Base-by-base conservation (phyloP, 2,797 vertebrate species). In the Lindbergichthys nudifrons region DNA sequence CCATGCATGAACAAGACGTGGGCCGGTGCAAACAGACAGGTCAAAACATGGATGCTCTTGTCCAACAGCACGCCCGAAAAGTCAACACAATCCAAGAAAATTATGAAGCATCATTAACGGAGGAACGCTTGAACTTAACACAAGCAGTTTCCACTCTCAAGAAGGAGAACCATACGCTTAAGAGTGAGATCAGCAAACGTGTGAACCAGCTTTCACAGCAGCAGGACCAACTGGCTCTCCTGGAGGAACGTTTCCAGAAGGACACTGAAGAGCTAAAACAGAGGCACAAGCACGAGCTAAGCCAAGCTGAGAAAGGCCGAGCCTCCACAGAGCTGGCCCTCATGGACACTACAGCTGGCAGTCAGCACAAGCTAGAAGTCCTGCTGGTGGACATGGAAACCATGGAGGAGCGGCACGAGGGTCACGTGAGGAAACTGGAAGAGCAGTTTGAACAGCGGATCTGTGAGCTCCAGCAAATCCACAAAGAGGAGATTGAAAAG, bases 361-460 rank as follows among this genome's bases (percentile, higher is more conserved):
- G 94, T 57, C 94, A 96, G 51, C 91, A 19, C 21, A 96, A 95
- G 79, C 87, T 97, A 1, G 95, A 96, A 0, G 90, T 94, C 19
- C 83, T 97, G 0, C 87, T 96, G 42, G 88, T 84, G 1, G 96
- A 97, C 77, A 94, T 95, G 81, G 94, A 96, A 81, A 92, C 91
- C 65, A 88, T 95, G 86, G 96, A 97, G 84, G 90, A 83, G 51
- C 93, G 89, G 39, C 96, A 98, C 1, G 75, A 95, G 68, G 93
- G 94, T 70, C 95, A 97, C 14, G 91, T 97, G 72, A 94, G 92
- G 51, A 94, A 91, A 7, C 92, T 98, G 32, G 96, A 98, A 85
- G 94, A 96, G 36, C 95, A 95, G 59, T 97, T 97, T 86, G 95
- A 96, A 63, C 89, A 90, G 58, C 96, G 96, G 86, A 88, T 98